Conservation (phyloP, 2,113 vertebrate genomes). For the Microtus richardsoni region DNA sequence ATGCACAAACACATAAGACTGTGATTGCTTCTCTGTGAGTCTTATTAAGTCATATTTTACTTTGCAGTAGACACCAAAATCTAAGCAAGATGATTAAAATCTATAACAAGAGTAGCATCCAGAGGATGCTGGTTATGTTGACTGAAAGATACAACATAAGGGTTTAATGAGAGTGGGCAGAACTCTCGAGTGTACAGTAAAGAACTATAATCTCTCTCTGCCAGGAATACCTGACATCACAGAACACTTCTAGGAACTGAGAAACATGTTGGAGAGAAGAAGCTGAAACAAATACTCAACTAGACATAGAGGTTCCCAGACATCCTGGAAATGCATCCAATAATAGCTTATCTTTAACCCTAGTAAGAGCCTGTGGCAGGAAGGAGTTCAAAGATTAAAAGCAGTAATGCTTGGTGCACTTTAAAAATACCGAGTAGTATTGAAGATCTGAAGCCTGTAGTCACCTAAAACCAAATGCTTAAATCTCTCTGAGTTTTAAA, state of each 20-base stretch:
- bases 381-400: conserved; percentile 50
- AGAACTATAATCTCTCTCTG: conserved; percentile 3
- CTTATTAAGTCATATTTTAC: not conserved
- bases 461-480: not conserved
- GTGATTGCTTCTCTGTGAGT: not conserved
- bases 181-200: conserved; percentile 14
- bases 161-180: conserved; percentile 54
- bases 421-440: conserved; percentile 52
- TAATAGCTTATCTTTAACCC: not conserved
- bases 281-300: not conserved
- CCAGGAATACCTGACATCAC: not conserved
- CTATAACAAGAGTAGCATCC: conserved; percentile 1
- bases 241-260: conserved; percentile 43
- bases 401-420: not conserved
- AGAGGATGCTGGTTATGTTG: conserved; percentile 42
- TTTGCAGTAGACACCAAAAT: conserved; percentile 36
- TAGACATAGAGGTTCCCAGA: not conserved
- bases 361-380: not conserved
- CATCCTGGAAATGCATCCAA: not conserved
- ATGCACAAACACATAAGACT: not conserved
- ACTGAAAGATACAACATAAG: conserved; percentile 41
- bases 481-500: conserved; percentile 1
- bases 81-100: conserved; percentile 59
- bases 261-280: not conserved
- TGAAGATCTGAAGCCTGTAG: not conserved